These are phyloP conservation scores for Cardiocondyla obscurior DNA, from an alignment of 1,140 invertebrate species.

Conservation along the genomic window DNA sequence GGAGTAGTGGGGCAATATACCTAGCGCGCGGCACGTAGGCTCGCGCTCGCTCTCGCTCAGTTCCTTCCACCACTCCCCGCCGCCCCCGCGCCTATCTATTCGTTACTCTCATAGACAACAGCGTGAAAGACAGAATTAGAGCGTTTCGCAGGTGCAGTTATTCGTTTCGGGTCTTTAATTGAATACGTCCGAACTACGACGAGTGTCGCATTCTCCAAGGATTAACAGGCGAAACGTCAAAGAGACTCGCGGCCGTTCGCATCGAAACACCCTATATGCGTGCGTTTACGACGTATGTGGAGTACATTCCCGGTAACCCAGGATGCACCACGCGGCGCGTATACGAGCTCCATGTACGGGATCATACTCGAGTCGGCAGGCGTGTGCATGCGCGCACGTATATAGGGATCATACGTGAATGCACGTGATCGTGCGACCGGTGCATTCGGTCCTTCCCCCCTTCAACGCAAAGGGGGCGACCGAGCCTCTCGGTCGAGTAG, in stretches of 20 bases:
- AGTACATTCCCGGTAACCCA: slow-evolving; percentile 59
- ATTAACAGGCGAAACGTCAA: slow-evolving; percentile 53
- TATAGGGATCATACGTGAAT: slow-evolving; percentile 47
- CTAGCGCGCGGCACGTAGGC: too few species aligned
- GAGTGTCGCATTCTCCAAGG: slow-evolving; percentile 52
- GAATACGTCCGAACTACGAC: slow-evolving; percentile 18
- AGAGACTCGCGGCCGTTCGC: slow-evolving; percentile 42
- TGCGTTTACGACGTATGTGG: slow-evolving; percentile 61
- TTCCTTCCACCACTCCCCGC: too few species aligned
- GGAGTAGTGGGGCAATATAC: too few species aligned
- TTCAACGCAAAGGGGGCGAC: slow-evolving; percentile 56
- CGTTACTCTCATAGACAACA: too few species aligned
- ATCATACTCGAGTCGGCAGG: slow-evolving; percentile 20
- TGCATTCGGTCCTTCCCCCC: slow-evolving; percentile 4
- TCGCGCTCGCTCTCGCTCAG: too few species aligned
- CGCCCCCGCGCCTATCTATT: too few species aligned
- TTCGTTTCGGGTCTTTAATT: not conserved
- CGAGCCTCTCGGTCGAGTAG: slow-evolving; percentile 56
- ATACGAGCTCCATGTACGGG: slow-evolving; percentile 29
- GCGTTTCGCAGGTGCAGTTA: not conserved
- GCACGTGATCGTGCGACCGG: slow-evolving; percentile 29
- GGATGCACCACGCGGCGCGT: slow-evolving; percentile 61
- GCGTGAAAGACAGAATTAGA: not conserved
- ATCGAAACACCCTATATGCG: slow-evolving; percentile 56
- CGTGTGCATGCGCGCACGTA: slow-evolving; percentile 5